Evolutionary conservation across 2,888 invertebrate genomes (phyloP).

Genomic region (Acrobasis consociella): DNA sequence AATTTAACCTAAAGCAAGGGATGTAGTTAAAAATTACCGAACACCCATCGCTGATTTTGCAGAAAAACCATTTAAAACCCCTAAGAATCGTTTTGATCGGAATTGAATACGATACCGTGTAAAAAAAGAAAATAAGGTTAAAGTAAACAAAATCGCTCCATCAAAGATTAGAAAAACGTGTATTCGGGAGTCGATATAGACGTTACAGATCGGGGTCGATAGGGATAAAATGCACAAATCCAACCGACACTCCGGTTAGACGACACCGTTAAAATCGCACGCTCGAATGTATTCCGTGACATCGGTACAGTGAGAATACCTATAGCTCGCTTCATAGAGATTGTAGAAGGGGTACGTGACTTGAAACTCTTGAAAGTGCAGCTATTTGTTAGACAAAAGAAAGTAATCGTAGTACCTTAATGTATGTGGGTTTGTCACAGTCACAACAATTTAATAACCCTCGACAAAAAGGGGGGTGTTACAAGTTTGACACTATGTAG

Average conservation of each 20-base stretch:
- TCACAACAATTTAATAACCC: too few species aligned
- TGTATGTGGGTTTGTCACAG: too few species aligned
- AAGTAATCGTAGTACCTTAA: too few species aligned
- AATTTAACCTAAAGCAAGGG: too few species aligned
- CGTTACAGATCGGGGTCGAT: slow-evolving; percentile 17
- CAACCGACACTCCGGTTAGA: slow-evolving; percentile 30
- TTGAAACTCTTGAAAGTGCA: neutral
- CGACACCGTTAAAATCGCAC: slow-evolving; percentile 59
- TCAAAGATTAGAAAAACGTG: neutral
- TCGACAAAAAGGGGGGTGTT: too few species aligned
- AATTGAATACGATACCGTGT: neutral
- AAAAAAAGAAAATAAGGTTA: neutral
- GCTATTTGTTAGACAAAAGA: too few species aligned
- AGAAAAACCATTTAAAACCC: too few species aligned
- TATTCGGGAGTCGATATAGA: neutral
- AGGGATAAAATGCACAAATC: slow-evolving; percentile 22
- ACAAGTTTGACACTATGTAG: too few species aligned
- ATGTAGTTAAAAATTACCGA: too few species aligned
- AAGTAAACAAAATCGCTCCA: slow-evolving; percentile 1
- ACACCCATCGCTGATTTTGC: too few species aligned
- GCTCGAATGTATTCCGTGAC: slow-evolving; percentile 60
- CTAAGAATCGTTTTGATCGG: too few species aligned
- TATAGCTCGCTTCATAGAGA: slow-evolving; percentile 32
- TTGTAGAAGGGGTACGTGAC: slow-evolving; percentile 33
- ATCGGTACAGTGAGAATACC: slow-evolving; percentile 42